Evolutionary conservation across 2,888 invertebrate species (phyloP).

Genomic region (Parnassius orleans): DNA sequence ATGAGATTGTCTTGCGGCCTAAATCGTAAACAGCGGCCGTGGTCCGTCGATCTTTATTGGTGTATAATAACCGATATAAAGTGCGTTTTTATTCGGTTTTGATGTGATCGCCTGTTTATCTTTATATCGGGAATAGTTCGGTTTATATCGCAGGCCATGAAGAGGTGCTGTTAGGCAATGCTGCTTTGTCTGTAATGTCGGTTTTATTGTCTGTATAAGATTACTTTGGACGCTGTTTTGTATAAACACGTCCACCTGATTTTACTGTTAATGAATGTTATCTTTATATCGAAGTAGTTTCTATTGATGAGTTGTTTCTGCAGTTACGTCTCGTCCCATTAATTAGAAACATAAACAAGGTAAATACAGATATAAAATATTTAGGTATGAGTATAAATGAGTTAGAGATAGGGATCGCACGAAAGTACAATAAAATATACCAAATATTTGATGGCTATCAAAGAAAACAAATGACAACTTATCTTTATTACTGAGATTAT

Average conservation of each 20-base stretch:
- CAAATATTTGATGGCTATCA: too few relatives aligned
- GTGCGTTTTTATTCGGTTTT: conserved; percentile 65
- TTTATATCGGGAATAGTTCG: conserved; percentile 54
- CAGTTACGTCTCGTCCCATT: background rate
- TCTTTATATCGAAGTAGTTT: conserved; percentile 5
- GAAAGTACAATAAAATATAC: too few relatives aligned
- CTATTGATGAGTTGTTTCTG: conserved; percentile 7
- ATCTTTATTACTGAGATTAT: too few relatives aligned
- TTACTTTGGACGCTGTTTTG: conserved; percentile 6
- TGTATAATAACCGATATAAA: conserved; percentile 68
- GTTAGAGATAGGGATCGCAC: too few relatives aligned
- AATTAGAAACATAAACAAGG: background rate
- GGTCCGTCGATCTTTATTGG: conserved; percentile 55
- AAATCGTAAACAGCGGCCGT: conserved; percentile 42
- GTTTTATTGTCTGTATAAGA: conserved; percentile 26
- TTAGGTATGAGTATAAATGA: too few relatives aligned
- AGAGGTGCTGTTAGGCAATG: conserved; percentile 40
- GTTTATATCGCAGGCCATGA: conserved; percentile 42
- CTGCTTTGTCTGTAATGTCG: conserved; percentile 38
- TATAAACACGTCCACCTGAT: conserved; percentile 16
- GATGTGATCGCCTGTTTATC: conserved; percentile 68
- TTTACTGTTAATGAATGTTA: conserved; percentile 17
- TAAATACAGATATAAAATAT: too few relatives aligned
- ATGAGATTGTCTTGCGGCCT: conserved; percentile 52
- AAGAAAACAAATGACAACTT: too few relatives aligned